Base-by-base conservation (phyloP, 2,888 invertebrate genomes). In the Zygothrica quintamaculata region DNA sequence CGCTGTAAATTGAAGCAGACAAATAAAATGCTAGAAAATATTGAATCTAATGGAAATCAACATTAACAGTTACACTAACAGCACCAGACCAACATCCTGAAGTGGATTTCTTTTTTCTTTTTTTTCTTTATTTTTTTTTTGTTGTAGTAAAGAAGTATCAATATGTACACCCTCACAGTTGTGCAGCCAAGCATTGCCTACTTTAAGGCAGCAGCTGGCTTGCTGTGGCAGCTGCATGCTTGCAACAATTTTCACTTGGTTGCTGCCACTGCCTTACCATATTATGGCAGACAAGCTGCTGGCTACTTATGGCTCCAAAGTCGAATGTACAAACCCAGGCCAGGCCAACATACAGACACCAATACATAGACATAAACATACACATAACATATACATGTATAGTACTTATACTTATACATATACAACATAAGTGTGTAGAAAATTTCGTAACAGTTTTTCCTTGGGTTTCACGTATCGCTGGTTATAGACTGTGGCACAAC, bases 401-500 rank as follows among this genome's bases (percentile, higher is more conserved):
- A 22, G 18, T 12, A 25, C n/a, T 7, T 9, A 42, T 22, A 47
- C 64, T 25, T 22, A 46, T 34, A 18, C 25, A 40, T 33, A 12
- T 18, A 29, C 34, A 56, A n/a, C n/a, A n/a, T 37, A 55, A 53
- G 43, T 50, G 55, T 79, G 46, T 36, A 60, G 44, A 58, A 65
- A 74, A 77, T 78, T 85, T 77, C 64, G 66, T 39, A 59, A 61
- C 61, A 58, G 47, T 64, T 70, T 61, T 74, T 80, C 56, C 62
- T 70, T 46, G 65, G 47, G 73, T 65, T 55, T 64, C 71, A 61
- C 77, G 73, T 78, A 84, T 80, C 61, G 71, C 79, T 82, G 71
- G 55, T 79, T 84, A 76, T 76, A 79, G 84, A 77, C 84, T 76
- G 53, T 84, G 84, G 84, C 86, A 78, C 44, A 65, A 68, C 58